Conservation (phyloP, 2,113 vertebrate genomes). For the Aix galericulata region DNA sequence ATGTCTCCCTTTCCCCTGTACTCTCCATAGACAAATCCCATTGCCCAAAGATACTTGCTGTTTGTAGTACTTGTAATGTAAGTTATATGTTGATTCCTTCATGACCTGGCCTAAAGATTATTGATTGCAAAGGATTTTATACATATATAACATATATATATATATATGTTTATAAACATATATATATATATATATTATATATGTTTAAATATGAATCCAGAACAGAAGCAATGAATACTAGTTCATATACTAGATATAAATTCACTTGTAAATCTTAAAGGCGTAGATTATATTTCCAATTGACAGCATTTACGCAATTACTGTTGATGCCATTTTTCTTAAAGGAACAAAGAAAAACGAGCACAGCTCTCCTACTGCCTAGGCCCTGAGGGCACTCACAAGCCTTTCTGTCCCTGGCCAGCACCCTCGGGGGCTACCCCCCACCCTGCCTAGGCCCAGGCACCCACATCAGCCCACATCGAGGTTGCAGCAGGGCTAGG, state of each 20-base stretch:
- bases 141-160: no score
- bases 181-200: no score
- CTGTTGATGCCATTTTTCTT: background rate
- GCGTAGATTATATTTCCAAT: background rate
- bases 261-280: background rate
- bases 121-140: background rate
- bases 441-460: background rate
- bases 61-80: background rate
- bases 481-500: fast-evolving
- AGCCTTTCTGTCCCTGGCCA: background rate
- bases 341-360: background rate
- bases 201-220: background rate
- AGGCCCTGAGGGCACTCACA: background rate
- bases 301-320: background rate
- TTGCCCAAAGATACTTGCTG: background rate
- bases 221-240: background rate
- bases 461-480: background rate
- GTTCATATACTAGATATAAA: background rate
- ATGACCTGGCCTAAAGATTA: background rate
- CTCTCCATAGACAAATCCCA: background rate
- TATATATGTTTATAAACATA: no score
- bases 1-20: background rate
- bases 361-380: background rate
- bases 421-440: background rate
- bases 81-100: background rate